Evolutionary conservation across 2,888 invertebrate genomes (phyloP).

Genomic region (Linnaemya vulpina): DNA sequence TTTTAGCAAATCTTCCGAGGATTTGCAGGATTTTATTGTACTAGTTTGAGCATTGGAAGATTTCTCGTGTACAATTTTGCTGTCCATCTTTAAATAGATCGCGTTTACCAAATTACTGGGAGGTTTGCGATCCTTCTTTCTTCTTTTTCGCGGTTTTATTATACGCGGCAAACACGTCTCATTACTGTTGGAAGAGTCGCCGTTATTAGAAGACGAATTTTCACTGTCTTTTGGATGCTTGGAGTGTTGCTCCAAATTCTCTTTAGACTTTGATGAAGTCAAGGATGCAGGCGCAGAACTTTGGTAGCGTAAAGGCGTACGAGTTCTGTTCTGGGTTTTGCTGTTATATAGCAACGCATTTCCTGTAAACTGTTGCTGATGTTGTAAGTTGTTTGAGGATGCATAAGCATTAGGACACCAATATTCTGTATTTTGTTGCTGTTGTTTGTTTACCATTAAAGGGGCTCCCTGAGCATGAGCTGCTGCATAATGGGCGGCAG

Average conservation of each 20-base stretch:
- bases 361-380: conserved; percentile 40
- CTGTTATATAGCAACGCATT: conserved; percentile 29
- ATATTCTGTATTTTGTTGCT: conserved; percentile 61
- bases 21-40: conserved; percentile 59
- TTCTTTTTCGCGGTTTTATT: conserved; percentile 93
- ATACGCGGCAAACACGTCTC: conserved; percentile 91
- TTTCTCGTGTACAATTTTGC: conserved; percentile 48
- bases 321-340: conserved; percentile 74
- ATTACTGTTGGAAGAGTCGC: conserved; percentile 60
- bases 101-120: conserved; percentile 81
- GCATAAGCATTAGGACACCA: conserved; percentile 44
- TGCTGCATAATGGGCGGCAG: conserved; percentile 81
- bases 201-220: conserved; percentile 56
- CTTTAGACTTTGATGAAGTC: conserved; percentile 69
- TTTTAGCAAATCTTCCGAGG: conserved; percentile 62
- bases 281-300: conserved; percentile 77
- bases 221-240: conserved; percentile 41
- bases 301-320: conserved; percentile 77
- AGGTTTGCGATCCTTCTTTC: conserved; percentile 94
- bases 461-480: conserved; percentile 94
- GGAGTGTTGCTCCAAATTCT: conserved; percentile 61
- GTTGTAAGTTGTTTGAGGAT: conserved; percentile 24
- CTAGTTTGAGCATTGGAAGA: conserved; percentile 15
- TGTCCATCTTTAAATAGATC: conserved; percentile 63
- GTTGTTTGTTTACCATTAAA: conserved; percentile 85